Conservation (phyloP, 2,113 vertebrate species). For the Oenanthe oenanthe region DNA sequence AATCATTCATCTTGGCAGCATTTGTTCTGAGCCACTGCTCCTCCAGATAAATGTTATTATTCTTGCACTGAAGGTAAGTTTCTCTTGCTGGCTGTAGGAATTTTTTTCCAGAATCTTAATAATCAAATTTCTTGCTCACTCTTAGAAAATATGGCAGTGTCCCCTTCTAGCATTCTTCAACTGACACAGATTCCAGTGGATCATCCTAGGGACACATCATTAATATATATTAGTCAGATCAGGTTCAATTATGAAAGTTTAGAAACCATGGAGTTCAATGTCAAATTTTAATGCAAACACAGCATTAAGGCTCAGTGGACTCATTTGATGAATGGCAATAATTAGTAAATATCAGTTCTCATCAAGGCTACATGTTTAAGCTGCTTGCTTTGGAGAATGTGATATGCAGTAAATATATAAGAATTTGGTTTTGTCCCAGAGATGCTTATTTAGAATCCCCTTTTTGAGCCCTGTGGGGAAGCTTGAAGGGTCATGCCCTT, state of each 20-base stretch:
- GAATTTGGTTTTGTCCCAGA: not conserved
- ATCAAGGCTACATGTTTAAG: not conserved
- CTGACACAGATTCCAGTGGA: not conserved
- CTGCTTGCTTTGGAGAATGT: not conserved
- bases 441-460: not conserved
- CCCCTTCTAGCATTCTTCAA: not conserved
- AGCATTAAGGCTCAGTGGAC: not conserved
- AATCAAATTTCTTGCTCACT: not conserved
- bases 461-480: not conserved
- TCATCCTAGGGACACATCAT: not conserved
- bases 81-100: not conserved
- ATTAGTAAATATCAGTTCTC: conserved; percentile 35
- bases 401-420: not conserved
- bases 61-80: conserved; percentile 21
- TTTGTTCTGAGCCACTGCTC: conserved; percentile 17
- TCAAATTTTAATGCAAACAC: not conserved
- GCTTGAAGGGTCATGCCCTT: not conserved
- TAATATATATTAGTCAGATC: not conserved
- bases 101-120: not conserved
- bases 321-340: conserved; percentile 32
- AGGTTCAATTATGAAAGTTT: not conserved
- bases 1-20: conserved; percentile 53
- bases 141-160: not conserved
- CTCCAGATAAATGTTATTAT: conserved; percentile 12
- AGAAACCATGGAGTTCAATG: not conserved